Base-by-base conservation (phyloP, 2,113 vertebrate species). In the Petaurus breviceps region DNA sequence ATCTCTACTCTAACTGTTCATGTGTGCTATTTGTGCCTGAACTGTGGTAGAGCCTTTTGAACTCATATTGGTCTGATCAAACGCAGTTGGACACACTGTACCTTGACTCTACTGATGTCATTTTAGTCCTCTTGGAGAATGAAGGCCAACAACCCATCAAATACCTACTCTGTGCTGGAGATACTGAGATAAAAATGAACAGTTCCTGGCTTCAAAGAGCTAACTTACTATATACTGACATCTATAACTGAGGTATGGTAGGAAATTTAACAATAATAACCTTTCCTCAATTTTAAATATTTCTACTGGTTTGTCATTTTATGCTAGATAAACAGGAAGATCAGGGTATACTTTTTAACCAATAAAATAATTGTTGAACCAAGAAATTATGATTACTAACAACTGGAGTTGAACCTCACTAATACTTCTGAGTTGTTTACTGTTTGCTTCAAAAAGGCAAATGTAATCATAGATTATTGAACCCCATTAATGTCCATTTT, bases 401-500 rank as follows among this genome's bases (percentile, higher is more conserved):
- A 54, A 51, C 26, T 96, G 84, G 55, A 51, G 91, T 95, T 96
- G 93, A 96, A 97, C 96, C 16, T 92, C 2, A 7, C 10, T 77
- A 89, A 31, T 28, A 47, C n/a, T 49, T 90, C 53, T 10, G 0
- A 54, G 51, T 54, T 91, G 51, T 92, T 95, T 90, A 91, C 54
- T 95, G 14, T 94, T 96, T 91, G 77, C 54, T 57, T 57, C 54
- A 55, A 10, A 96, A 61, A 16, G 43, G 12, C 89, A 95, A 68
- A 96, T 61, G 96, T 95, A 96, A 54, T 90, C 68, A 47, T 23
- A 90, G 50, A 54, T 55, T 94, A 54, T 91, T 90, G 77, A 92
- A 90, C 31, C 51, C 57, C 97, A 51, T 94, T 92, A 89, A 47
- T 89, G 91, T 89, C 93, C 95, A 52, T 95, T 97, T 51, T n/a